Evolutionary conservation across 2,113 vertebrate genomes (phyloP).

Genomic region (Myotis davidii): DNA sequence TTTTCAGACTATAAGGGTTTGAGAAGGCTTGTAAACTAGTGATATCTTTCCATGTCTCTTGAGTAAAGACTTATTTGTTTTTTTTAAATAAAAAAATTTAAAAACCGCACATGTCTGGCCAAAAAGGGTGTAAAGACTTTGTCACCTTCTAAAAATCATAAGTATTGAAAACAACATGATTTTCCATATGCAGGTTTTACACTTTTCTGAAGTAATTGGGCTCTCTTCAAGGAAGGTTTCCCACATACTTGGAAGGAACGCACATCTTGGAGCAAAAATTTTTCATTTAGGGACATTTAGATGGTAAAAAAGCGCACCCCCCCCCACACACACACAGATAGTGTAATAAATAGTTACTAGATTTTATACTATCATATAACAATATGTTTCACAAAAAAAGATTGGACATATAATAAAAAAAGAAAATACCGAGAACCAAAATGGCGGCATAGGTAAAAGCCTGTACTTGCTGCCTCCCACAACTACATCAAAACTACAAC

Average conservation of each 20-base stretch:
- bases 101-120: background rate
- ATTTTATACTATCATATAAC: background rate
- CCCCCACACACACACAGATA: background rate
- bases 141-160: background rate
- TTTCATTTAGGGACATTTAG: background rate
- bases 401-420: background rate
- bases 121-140: background rate
- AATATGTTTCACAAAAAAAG: background rate
- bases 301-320: background rate
- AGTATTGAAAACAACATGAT: conserved; percentile 14
- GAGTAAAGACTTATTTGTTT: conserved; percentile 6
- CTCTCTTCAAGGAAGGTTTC: conserved; percentile 19
- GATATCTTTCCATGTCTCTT: background rate
- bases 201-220: background rate
- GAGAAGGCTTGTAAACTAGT: background rate
- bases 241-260: background rate
- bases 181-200: background rate
- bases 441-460: no score
- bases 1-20: background rate
- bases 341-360: background rate
- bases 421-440: no score
- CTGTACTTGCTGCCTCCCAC: no score
- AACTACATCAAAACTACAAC: no score
- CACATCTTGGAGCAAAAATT: background rate
- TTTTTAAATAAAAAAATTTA: background rate